Conservation (phyloP, 2,888 invertebrate genomes). For the Nesidiocoris tenuis region DNA sequence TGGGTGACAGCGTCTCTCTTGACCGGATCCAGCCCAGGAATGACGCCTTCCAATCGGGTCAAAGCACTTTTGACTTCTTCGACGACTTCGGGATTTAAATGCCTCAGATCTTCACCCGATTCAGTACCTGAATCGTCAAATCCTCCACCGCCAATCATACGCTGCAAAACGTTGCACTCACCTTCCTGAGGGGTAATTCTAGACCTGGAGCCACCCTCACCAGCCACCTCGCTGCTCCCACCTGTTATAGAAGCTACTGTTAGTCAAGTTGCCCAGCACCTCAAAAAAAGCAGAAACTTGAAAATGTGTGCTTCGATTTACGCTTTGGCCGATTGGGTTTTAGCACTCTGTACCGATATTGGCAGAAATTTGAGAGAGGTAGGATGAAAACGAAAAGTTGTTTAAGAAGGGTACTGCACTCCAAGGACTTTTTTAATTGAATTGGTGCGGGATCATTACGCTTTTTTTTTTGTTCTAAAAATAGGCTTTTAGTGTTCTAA, state of each 20-base stretch:
- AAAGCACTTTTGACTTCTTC: conserved; percentile 77
- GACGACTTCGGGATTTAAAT: conserved; percentile 64
- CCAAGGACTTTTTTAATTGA: no score
- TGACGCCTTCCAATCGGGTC: conserved; percentile 70
- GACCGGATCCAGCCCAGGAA: conserved; percentile 60
- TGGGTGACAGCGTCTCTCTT: conserved; percentile 65
- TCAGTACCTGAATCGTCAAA: conserved; percentile 67
- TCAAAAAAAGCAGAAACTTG: conserved; percentile 34
- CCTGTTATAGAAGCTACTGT: conserved; percentile 42
- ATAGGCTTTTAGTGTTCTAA: no score
- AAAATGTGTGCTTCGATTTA: conserved; percentile 8
- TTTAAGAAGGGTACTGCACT: no score
- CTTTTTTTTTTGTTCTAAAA: no score
- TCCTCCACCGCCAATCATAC: conserved; percentile 36
- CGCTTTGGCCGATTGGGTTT: not conserved
- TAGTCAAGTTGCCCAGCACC: conserved; percentile 37
- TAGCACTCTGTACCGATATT: no score
- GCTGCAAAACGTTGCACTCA: conserved; percentile 33
- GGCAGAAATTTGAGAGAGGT: no score
- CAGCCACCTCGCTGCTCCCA: conserved; percentile 38
- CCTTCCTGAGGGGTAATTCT: conserved; percentile 12
- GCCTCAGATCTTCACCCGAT: conserved; percentile 68
- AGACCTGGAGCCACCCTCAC: conserved; percentile 18
- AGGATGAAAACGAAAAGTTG: no score
- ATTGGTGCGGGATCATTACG: no score